Base-by-base conservation (phyloP, 2,888 invertebrate species). In the Athalia rosae region DNA sequence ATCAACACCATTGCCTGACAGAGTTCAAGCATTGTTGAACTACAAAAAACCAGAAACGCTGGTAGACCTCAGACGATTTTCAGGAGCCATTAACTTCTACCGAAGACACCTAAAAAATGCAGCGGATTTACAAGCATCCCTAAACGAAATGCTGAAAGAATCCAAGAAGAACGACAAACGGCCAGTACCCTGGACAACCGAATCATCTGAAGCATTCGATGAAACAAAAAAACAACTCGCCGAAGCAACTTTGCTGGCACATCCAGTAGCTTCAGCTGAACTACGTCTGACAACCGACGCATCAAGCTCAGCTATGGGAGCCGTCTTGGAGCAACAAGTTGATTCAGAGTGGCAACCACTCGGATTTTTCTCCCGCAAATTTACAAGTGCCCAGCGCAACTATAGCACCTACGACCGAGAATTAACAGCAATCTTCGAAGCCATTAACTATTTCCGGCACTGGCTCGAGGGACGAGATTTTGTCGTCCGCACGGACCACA, bases 341-440 rank as follows among this genome's bases (percentile, higher is more conserved):
- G 69, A 76, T 8, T 28, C 67, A 0, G 47, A 8, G 0, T 80
- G 80, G 79, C 62, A 41, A 74, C 81, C 80, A 6, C 47, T 81
- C 11, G 78, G 73, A 4, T 81, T 76, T 43, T 80, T 78, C 48
- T 79, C 79, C 5, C 15, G 76, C 13, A 78, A 81, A 58, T 48
- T n/a, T n/a, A 69, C 78, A 3, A 77, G 78, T 4, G 56, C 80
- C 0, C 80, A 85, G 64, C 56, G 8, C 47, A 80, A 78, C 0
- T 86, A 83, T 77, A 80, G 82, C 53, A 80, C 83, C 4, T 82
- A 83, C 69, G 81, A 84, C 78, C 41, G 82, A 43, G 81, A 80
- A 76, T 28, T 81, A 1, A 43, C 76, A 5, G 80, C 79, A 11
- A 73, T 81, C 13, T 78, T 58, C 13, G 74, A 61, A 9, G 73